Base-by-base conservation (phyloP, 1,140 invertebrate species). In the Drosophila lowei region DNA sequence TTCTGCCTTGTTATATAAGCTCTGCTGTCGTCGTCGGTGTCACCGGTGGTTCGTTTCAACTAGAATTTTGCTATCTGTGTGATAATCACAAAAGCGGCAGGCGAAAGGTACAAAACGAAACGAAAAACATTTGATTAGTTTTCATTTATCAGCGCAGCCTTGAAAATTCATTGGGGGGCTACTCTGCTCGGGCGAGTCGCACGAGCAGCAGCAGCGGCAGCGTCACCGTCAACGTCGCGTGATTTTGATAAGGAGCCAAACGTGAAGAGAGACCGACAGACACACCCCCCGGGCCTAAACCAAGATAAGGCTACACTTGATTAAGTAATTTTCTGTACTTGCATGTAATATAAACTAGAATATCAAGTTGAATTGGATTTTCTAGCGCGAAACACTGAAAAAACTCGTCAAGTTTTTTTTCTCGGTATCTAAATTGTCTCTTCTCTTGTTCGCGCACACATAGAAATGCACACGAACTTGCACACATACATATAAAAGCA, bases 211-310 rank as follows among this genome's bases (percentile, higher is more conserved):
- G 42, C 34, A 13, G 34, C 34, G 34, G 11, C 34, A 38, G 34
- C 34, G 34, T 38, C 34, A 38, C 34, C 11, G 34, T 38, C 34
- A 38, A 11, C 11, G 61, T 77, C 83, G 77, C 81, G 83, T 86
- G 73, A 63, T 77, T 74, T 77, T 85, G 81, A 86, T 86, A 86
- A 86, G 83, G 68, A 53, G 62, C 70, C 70, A 88, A 86, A 88
- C 81, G 78, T 86, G 81, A 55, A 66, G 47, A 41, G 21, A 55
- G 23, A 25, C 23, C 23, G 23, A 30, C 34, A 47, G 72, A 80
- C 77, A 86, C 83, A 78, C 81, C 81, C 64, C 50, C 52, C 34
- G 44, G 16, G 23, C 41, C 54, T 5, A 15, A 42, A 16, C 34
- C 13, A 3, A 15, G 57, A 74, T 75, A 75, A 68, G 50, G 5